Evolutionary conservation across 2,113 vertebrate genomes (phyloP).

Genomic region (Catagonus wagneri): DNA sequence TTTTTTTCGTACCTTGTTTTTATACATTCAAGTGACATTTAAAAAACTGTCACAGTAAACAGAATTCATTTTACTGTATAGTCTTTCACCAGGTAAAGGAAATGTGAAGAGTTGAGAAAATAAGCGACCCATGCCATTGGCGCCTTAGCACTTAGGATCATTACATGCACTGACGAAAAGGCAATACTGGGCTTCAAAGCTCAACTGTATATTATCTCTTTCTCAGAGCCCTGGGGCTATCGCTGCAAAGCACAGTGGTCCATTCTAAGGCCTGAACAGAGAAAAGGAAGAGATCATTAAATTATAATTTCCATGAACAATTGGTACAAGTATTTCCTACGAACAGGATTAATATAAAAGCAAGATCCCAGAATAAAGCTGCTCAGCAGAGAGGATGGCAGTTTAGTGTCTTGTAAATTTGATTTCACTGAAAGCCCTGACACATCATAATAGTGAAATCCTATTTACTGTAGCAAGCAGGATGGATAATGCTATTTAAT

Average conservation of each 20-base stretch:
- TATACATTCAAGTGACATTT: slow-evolving; percentile 65
- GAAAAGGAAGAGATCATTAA: slow-evolving; percentile 89
- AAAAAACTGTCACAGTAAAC: slow-evolving; percentile 62
- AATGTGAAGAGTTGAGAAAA: slow-evolving; percentile 57
- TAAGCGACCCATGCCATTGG: slow-evolving; percentile 59
- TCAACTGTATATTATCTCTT: slow-evolving; percentile 75
- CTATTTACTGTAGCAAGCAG: slow-evolving; percentile 91
- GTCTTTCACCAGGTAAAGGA: slow-evolving; percentile 76
- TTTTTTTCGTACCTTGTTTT: slow-evolving; percentile 68
- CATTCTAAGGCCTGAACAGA: slow-evolving; percentile 83
- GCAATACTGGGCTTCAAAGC: slow-evolving; percentile 80
- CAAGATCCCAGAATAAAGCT: slow-evolving; percentile 89
- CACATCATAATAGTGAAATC: slow-evolving; percentile 92
- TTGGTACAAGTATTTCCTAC: slow-evolving; percentile 88
- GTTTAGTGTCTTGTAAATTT: slow-evolving; percentile 90
- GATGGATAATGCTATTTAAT: slow-evolving; percentile 92
- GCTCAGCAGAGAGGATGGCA: slow-evolving; percentile 88
- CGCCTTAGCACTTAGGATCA: slow-evolving; percentile 62
- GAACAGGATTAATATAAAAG: slow-evolving; percentile 89
- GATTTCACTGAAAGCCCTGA: slow-evolving; percentile 91
- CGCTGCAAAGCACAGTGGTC: slow-evolving; percentile 81
- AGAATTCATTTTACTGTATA: slow-evolving; percentile 66
- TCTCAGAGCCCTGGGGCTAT: slow-evolving; percentile 78
- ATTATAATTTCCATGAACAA: slow-evolving; percentile 90
- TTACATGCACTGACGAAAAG: slow-evolving; percentile 71